Evolutionary conservation across 2,888 invertebrate genomes (phyloP).

Genomic region (Criorhina ranunculi): DNA sequence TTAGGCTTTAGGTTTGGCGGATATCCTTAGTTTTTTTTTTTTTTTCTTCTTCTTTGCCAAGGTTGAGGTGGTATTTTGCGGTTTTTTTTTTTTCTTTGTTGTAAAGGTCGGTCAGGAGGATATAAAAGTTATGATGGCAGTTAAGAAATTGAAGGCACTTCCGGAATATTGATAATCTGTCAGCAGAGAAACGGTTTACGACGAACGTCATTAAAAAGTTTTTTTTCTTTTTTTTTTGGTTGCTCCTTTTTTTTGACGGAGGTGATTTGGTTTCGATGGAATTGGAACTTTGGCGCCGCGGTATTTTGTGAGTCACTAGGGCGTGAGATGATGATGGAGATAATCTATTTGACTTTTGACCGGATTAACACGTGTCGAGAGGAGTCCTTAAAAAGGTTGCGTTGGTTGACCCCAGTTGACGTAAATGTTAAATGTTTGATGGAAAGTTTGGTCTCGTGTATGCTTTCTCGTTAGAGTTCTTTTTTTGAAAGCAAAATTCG

Average conservation of each 20-base stretch:
- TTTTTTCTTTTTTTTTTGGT: neutral
- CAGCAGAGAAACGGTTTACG: slow-evolving; percentile 60
- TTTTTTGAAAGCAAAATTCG: no score
- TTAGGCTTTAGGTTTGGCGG: slow-evolving; percentile 31
- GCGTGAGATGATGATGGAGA: slow-evolving; percentile 18
- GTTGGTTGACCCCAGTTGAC: no score
- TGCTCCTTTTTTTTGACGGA: neutral
- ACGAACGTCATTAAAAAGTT: slow-evolving; percentile 39
- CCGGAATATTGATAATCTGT: slow-evolving; percentile 64
- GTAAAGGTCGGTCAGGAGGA: slow-evolving; percentile 21
- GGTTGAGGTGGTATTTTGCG: slow-evolving; percentile 31
- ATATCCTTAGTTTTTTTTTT: slow-evolving; percentile 11
- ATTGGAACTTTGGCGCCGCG: slow-evolving; percentile 36
- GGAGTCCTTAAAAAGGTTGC: neutral
- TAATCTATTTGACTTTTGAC: slow-evolving; percentile 31
- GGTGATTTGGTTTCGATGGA: slow-evolving; percentile 21
- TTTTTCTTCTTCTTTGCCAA: neutral
- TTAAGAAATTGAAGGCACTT: slow-evolving; percentile 52
- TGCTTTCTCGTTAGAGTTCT: no score
- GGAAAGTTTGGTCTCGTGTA: no score
- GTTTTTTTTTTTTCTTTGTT: slow-evolving; percentile 4
- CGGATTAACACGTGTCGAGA: slow-evolving; percentile 27
- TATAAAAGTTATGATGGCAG: slow-evolving; percentile 49
- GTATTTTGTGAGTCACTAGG: slow-evolving; percentile 35
- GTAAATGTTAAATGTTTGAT: no score